Percentiles rank a stretch among this genome's conserved stretches.
These are phyloP conservation scores for Zosterops pallidus DNA, from an alignment of 2,113 vertebrate genomes.

Conservation along the genomic window DNA sequence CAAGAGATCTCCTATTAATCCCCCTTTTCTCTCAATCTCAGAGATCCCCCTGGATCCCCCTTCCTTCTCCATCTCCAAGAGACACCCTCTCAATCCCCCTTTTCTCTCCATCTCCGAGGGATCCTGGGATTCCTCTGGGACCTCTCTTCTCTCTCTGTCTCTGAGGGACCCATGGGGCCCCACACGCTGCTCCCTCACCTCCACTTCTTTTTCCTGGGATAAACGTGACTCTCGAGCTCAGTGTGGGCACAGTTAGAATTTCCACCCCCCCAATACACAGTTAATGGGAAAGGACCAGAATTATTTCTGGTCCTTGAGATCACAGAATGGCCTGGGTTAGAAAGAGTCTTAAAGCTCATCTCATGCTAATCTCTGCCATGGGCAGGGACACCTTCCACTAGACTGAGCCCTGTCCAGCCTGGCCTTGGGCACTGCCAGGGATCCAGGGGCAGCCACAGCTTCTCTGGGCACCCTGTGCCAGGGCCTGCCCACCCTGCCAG, in stretches of 20 bases:
- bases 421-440: neutral
- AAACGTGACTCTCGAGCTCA: neutral
- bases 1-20: too few species aligned
- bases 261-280: accelerated
- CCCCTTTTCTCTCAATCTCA: too few species aligned
- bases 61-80: too few species aligned
- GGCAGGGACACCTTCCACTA: neutral
- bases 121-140: too few species aligned
- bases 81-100: too few species aligned
- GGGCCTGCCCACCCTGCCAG: neutral
- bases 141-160: neutral
- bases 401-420: accelerated
- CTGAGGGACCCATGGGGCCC: neutral
- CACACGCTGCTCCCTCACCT: accelerated
- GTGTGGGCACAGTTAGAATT: neutral
- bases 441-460: neutral
- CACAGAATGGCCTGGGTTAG: neutral
- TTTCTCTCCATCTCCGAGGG: too few species aligned
- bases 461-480: neutral
- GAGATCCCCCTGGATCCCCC: too few species aligned
- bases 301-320: neutral
- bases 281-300: neutral
- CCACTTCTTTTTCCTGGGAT: neutral
- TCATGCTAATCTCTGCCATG: neutral
- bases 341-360: neutral